Evolutionary conservation across 2,797 vertebrate genomes (phyloP).

Genomic region (Sebastes cheni): DNA sequence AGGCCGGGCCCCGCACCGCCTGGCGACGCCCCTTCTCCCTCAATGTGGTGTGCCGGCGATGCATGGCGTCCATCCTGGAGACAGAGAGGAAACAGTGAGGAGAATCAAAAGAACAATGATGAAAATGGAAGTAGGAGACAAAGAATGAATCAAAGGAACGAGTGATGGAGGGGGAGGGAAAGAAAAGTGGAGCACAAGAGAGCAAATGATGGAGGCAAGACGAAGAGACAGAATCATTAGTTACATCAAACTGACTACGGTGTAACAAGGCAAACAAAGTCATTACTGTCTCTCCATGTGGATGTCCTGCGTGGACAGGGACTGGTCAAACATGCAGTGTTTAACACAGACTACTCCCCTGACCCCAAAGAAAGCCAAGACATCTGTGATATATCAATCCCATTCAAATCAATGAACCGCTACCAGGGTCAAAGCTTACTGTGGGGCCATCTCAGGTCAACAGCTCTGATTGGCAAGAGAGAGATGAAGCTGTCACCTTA

Average conservation of each 20-base stretch:
- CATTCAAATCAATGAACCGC: slow-evolving; percentile 35
- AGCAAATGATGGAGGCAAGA: slow-evolving; percentile 12
- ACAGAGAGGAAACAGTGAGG: too few relatives aligned
- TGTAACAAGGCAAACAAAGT: slow-evolving; percentile 7
- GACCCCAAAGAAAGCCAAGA: slow-evolving; percentile 16
- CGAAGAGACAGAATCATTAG: slow-evolving; percentile 11
- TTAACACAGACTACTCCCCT: slow-evolving; percentile 11
- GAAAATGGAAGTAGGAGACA: too few relatives aligned
- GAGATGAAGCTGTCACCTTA: slow-evolving; percentile 43
- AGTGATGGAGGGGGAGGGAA: too few relatives aligned
- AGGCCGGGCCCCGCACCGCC: too few relatives aligned
- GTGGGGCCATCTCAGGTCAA: slow-evolving; percentile 34
- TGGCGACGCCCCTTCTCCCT: too few relatives aligned
- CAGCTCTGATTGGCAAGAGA: slow-evolving; percentile 31
- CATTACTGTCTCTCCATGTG: background rate
- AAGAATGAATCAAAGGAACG: too few relatives aligned
- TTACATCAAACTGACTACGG: background rate
- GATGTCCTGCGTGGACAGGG: background rate
- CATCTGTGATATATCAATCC: slow-evolving; percentile 11
- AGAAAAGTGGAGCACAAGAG: background rate
- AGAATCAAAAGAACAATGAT: too few relatives aligned
- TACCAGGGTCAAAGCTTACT: slow-evolving; percentile 34
- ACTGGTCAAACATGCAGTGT: background rate
- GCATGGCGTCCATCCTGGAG: too few relatives aligned
- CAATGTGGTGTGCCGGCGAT: too few relatives aligned